Base-by-base conservation (phyloP, 2,888 invertebrate species). In the Stenchaetothrips biformis region DNA sequence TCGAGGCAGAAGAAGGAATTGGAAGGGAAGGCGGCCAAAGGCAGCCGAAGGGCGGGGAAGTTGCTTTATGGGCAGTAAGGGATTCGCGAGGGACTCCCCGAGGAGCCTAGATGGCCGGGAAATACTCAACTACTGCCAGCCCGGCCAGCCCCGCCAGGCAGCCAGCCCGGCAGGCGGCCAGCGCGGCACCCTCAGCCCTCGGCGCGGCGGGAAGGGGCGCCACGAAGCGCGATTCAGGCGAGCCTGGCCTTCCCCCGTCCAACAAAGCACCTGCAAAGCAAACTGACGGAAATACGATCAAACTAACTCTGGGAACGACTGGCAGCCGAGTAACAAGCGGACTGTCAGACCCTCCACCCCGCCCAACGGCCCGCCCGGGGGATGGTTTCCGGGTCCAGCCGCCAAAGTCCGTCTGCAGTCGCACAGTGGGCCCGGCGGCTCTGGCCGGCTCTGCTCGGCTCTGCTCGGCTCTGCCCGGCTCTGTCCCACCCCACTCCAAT, bases 41-140 rank as follows among this genome's bases (percentile, higher is more conserved):
- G 67, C 67, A 25, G 25, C 11, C 67, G 7, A 59, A 59, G 67
- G 25, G 67, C 67, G 67, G 67, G 9, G 25, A 18, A 53, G 21
- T 74, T 53, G 9, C 67, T 74, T 74, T 74, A 74, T 74, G 67
- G 67, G 67, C 67, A 74, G 67, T 74, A 74, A 74, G 67, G 67
- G 67, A 74, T 74, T 74, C 67, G 67, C 67, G 67, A 18, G 67
- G 11, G 67, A 37, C 37, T 37, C 37, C 37, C 37, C 37, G 37
- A 37, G 37, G 37, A 37, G 37, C 37, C 37, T 37, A 37, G 37
- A 37, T 7, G 67, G 67, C 25, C 21, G 21, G 21, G 67, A 7
- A 21, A 67, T 59, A 18, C 67, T 67, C 67, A 67, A 67, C 67
- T 67, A 6, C 67, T 21, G 25, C 67, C 67, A 18, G 13, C 16